phyloP scores from a whole-genome alignment of 2,888 invertebrate genomes.

The Ferdinandea cuprea region DNA sequence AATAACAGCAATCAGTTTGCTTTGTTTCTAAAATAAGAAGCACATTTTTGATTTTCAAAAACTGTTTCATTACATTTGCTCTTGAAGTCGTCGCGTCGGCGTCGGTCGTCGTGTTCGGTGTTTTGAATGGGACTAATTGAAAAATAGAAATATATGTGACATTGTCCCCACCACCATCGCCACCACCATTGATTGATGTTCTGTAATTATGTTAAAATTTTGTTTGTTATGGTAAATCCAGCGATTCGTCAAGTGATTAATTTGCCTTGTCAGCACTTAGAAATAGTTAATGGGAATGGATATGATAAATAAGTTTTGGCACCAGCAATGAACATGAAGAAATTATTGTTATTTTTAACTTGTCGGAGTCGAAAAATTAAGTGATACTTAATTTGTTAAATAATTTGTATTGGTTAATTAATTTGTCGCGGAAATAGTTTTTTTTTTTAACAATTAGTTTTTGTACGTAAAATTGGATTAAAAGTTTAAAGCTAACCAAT shows the following conservation, averaged over 20 bases:
- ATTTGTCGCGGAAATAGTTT: no score
- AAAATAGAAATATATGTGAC: constrained; percentile 6
- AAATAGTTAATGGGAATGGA: background rate
- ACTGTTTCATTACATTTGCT: background rate
- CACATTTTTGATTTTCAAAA: background rate
- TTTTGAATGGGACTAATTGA: constrained; percentile 11
- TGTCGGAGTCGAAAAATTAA: constrained; percentile 9
- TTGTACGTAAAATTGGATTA: no score
- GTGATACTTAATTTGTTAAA: background rate
- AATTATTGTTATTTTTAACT: background rate
- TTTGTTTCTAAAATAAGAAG: background rate
- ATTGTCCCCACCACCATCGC: background rate
- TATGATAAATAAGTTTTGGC: constrained; percentile 1
- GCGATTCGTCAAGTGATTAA: constrained; percentile 31
- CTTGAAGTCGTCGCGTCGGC: no score
- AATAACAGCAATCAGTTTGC: background rate
- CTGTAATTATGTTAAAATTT: constrained; percentile 17
- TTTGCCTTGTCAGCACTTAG: constrained; percentile 5
- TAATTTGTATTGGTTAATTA: background rate
- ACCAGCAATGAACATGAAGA: background rate
- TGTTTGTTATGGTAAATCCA: background rate
- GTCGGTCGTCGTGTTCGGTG: no score
- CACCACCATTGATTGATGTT: constrained; percentile 36
- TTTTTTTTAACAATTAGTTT: no score
- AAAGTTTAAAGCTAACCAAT: no score